Conservation (phyloP, 1,140 invertebrate species). For the Rhopalosiphum padi region DNA sequence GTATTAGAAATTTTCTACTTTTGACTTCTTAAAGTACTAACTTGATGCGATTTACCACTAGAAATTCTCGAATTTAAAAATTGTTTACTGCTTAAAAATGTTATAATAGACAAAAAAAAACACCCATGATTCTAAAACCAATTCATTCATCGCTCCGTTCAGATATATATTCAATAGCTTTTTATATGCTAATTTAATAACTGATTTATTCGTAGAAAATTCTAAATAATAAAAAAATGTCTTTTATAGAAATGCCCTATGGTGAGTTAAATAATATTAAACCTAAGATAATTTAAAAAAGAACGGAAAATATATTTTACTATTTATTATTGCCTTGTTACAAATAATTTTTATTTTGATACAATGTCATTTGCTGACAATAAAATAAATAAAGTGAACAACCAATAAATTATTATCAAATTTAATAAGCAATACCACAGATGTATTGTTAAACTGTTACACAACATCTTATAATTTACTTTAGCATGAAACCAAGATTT, state of each 20-base stretch:
- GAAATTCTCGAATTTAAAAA: no score
- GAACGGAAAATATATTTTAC: neutral
- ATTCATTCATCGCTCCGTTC: neutral
- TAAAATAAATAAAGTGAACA: neutral
- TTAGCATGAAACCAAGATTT: neutral
- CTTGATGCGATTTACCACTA: no score
- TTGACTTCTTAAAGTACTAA: no score
- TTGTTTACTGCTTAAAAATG: no score
- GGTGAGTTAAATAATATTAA: neutral
- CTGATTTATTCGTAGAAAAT: neutral
- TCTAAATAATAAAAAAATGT: neutral
- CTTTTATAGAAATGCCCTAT: neutral
- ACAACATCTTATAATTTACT: neutral
- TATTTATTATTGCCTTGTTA: neutral
- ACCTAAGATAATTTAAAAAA: neutral
- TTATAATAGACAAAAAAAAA: neutral
- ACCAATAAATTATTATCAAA: neutral
- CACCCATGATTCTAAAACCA: neutral
- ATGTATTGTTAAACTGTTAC: neutral
- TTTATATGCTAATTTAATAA: neutral
- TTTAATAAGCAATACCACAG: neutral
- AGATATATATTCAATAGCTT: neutral
- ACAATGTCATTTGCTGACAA: neutral
- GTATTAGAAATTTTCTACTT: no score
- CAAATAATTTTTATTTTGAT: neutral